A percentile compares a stretch with the other conserved stretches of the same genome.
These are phyloP conservation scores for Sicus ferrugineus DNA, from an alignment of 2,888 invertebrate species.

Conservation along the genomic window DNA sequence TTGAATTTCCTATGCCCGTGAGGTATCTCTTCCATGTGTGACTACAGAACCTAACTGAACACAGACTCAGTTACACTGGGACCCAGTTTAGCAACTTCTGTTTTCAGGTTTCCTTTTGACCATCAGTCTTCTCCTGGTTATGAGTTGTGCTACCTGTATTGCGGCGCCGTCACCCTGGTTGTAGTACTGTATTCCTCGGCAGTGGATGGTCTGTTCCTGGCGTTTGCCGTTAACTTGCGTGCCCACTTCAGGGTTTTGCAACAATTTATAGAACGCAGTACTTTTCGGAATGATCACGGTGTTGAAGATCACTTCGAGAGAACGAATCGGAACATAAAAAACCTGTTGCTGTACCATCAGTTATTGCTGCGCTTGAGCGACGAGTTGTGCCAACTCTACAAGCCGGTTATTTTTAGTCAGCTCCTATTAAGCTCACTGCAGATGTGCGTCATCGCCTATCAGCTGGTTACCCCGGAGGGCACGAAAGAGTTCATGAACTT, in stretches of 20 bases:
- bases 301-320: conserved; percentile 4
- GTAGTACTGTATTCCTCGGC: conserved; percentile 55
- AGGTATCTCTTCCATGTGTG: conserved; percentile 44
- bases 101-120: conserved; percentile 55
- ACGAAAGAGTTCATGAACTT: conserved; percentile 50
- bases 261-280: conserved; percentile 41
- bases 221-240: conserved; percentile 56
- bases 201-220: conserved; percentile 56
- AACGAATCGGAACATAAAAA: conserved; percentile 39
- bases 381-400: conserved; percentile 50
- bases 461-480: conserved; percentile 54
- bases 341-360: conserved; percentile 51
- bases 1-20: conserved; percentile 59
- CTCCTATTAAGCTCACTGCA: conserved; percentile 60
- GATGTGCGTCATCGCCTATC: conserved; percentile 60
- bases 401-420: conserved; percentile 59
- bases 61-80: not conserved
- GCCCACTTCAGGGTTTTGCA: conserved; percentile 56
- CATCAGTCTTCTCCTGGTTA: conserved; percentile 53
- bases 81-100: not conserved
- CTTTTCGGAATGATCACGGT: conserved; percentile 37
- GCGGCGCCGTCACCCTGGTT: conserved; percentile 44
- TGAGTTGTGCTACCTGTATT: conserved; percentile 49
- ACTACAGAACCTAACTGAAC: not conserved
- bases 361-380: conserved; percentile 48